Conservation (phyloP, 2,888 invertebrate genomes). For the Zhuqinia jingwanae region DNA sequence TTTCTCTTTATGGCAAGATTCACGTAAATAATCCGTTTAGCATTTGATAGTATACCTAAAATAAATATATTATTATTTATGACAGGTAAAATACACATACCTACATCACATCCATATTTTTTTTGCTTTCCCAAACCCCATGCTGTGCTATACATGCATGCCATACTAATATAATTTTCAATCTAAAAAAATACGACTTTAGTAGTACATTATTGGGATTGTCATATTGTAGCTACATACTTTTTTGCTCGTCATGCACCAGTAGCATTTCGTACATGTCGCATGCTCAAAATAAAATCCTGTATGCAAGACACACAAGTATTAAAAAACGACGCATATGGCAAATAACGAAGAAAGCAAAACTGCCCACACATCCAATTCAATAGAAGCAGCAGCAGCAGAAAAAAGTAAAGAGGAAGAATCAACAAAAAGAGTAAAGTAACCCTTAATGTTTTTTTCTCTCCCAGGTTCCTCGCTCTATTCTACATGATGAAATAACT, state of each 20-base stretch:
- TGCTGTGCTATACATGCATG: not conserved
- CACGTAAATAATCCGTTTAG: no score
- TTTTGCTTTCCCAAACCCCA: no score
- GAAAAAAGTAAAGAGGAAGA: no score
- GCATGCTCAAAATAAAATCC: not conserved
- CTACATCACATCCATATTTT: no score
- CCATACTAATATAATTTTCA: no score
- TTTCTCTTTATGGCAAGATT: no score
- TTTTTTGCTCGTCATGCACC: not conserved
- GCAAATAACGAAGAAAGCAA: not conserved
- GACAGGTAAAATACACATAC: no score
- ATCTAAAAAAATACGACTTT: not conserved
- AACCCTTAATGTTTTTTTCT: conserved; percentile 38
- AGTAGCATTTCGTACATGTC: not conserved
- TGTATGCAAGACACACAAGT: not conserved
- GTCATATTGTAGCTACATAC: no score
- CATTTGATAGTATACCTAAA: no score
- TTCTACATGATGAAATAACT: conserved; percentile 1
- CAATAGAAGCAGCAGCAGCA: not conserved
- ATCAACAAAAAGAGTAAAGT: not conserved
- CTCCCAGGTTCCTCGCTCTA: conserved; percentile 11
- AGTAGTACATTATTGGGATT: not conserved
- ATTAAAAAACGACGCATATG: not conserved
- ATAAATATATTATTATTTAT: no score
- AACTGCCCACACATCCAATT: no score